Base-by-base conservation (phyloP, 2,888 invertebrate genomes). In the Habrosyne pyritoides region DNA sequence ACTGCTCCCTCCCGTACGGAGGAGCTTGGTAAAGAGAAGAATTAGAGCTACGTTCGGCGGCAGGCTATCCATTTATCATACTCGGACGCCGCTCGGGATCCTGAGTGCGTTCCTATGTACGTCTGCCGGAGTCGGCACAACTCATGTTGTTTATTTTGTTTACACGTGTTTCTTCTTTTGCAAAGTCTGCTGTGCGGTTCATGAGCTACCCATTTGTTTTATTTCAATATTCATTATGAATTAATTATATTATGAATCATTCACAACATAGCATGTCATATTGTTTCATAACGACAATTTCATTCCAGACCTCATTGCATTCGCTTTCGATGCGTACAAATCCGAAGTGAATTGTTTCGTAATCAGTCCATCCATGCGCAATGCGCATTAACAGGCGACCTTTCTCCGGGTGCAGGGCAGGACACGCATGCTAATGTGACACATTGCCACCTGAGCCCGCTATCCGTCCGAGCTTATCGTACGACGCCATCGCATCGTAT, bases 51-150 rank as follows among this genome's bases (percentile, higher is more conserved):
- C 76, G 73, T 76, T 71, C 71, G 75, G 72, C 65, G 59, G 59
- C 64, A 59, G 58, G 70, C 61, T 66, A 79, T 79, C 77, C 84
- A 90, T 91, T 89, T 91, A 87, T 91, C 89, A 91, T 87, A 83
- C 83, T 84, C 78, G 81, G 78, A 69, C 79, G 76, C 63, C 71
- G 77, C 69, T 10, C 50, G 50, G 69, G 71, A 72, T 69, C 69
- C 84, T 86, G 87, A 91, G 91, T 91, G 91, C 87, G 82, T 87
- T 90, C 79, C 86, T 83, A 77, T 91, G 90, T 91, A 77, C 70
- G 76, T 74, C 81, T 81, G 70, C 61, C 54, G 60, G 61, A 62
- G 59, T 67, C 63, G 71, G 71, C 71, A 18, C 42, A 18, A 42
- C 14, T 64, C 56, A 59, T 56, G 59, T 77, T 75, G 77, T 84